phyloP scores from a whole-genome alignment of 2,888 invertebrate species.

The Drosophila meridiana region DNA sequence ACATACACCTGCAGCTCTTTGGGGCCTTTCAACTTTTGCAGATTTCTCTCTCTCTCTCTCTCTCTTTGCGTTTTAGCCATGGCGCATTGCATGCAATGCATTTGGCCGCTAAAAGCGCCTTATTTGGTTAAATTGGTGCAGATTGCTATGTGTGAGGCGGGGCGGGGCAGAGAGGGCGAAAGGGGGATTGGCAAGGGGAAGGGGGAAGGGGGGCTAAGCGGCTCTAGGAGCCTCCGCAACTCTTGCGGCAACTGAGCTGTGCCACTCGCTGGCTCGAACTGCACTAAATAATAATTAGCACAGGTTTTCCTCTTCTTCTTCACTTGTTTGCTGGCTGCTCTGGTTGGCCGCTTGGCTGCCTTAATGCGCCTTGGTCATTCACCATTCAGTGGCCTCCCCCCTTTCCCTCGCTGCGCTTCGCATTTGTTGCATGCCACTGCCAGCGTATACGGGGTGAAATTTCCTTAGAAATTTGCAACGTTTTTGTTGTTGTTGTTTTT shows the following conservation, averaged over 20 bases:
- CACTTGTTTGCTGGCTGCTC: constrained; percentile 41
- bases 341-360: constrained; percentile 74
- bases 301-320: constrained; percentile 73
- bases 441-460: constrained; percentile 77
- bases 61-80: constrained; percentile 40
- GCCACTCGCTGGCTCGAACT: constrained; percentile 47
- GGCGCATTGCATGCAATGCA: constrained; percentile 78
- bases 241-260: constrained; percentile 37
- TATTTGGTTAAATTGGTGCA: constrained; percentile 82
- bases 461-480: constrained; percentile 75
- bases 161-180: neutral
- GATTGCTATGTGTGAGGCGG: constrained; percentile 62
- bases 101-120: constrained; percentile 82
- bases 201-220: neutral
- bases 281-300: constrained; percentile 83
- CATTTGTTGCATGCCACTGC: constrained; percentile 73
- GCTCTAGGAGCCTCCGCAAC: constrained; percentile 12
- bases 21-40: constrained; percentile 70
- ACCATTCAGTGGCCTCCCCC: constrained; percentile 35
- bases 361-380: constrained; percentile 80
- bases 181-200: too few species aligned
- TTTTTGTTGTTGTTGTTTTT: neutral
- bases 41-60: constrained; percentile 62
- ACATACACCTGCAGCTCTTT: constrained; percentile 23
- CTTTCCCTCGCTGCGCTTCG: neutral